A percentile compares a stretch with the other conserved stretches of the same genome.
Evolutionary conservation across 2,113 vertebrate genomes (phyloP).

Genomic region (Notechis scutatus): DNA sequence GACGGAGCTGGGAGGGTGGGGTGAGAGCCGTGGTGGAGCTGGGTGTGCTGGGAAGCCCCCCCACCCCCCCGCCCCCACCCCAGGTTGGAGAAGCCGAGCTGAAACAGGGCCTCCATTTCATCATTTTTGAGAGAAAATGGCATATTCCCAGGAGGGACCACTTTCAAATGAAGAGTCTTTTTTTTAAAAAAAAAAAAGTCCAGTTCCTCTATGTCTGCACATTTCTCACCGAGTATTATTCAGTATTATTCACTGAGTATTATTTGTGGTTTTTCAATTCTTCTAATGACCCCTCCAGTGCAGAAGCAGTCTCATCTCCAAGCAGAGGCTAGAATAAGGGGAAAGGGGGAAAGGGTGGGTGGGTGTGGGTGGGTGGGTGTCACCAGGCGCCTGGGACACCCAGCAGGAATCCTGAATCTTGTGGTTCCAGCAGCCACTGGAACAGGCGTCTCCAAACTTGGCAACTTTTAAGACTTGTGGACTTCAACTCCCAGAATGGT

Average conservation of each 20-base stretch:
- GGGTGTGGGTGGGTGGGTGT: too few relatives aligned
- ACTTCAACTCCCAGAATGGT: too few relatives aligned
- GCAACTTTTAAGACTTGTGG: too few relatives aligned
- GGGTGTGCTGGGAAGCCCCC: background rate
- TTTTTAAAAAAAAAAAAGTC: too few relatives aligned
- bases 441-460: too few relatives aligned
- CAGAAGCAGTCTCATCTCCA: background rate
- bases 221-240: background rate
- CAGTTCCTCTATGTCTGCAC: background rate
- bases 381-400: too few relatives aligned
- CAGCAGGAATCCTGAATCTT: too few relatives aligned
- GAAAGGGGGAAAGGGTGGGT: too few relatives aligned
- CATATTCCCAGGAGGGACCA: background rate
- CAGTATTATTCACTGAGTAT: too few relatives aligned
- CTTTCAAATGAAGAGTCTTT: background rate
- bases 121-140: background rate
- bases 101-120: background rate
- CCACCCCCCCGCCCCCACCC: accelerated
- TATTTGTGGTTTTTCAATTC: background rate
- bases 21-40: background rate
- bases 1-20: background rate
- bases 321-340: too few relatives aligned
- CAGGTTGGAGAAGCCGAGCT: background rate
- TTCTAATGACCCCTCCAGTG: background rate
- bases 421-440: too few relatives aligned